phyloP scores from a whole-genome alignment of 2,113 vertebrate genomes.

The Apteryx owenii region DNA sequence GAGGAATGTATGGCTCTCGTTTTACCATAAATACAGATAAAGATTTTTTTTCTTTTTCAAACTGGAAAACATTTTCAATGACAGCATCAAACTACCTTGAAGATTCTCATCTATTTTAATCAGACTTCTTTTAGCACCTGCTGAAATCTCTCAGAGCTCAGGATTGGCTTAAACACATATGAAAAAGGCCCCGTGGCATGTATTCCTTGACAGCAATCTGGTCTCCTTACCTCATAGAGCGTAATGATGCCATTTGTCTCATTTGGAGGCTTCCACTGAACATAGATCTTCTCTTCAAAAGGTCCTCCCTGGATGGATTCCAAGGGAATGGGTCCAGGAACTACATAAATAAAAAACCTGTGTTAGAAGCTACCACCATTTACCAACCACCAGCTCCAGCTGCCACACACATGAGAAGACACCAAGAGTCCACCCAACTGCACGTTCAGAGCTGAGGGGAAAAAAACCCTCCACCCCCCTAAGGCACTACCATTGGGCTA shows the following conservation, averaged over 20 bases:
- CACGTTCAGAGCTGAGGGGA: background rate
- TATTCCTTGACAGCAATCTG: constrained; percentile 34
- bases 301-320: constrained; percentile 96
- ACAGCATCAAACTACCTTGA: background rate
- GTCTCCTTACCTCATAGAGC: constrained; percentile 90
- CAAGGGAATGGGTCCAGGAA: constrained; percentile 90
- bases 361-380: background rate
- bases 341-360: constrained; percentile 51
- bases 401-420: background rate
- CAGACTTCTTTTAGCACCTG: constrained; percentile 17
- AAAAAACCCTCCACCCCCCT: background rate
- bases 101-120: constrained; percentile 35
- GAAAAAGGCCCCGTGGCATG: background rate
- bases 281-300: constrained; percentile 98
- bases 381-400: background rate
- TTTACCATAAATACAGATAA: background rate
- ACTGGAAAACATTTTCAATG: background rate
- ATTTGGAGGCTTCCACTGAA: constrained; percentile 98
- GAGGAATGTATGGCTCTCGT: background rate
- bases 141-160: constrained; percentile 27
- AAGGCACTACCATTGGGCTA: background rate
- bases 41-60: background rate
- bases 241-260: constrained; percentile 98
- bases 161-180: background rate
- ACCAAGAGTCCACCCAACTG: background rate